Conservation (phyloP, 1,140 invertebrate species). For the Alviniconcha marisindica region DNA sequence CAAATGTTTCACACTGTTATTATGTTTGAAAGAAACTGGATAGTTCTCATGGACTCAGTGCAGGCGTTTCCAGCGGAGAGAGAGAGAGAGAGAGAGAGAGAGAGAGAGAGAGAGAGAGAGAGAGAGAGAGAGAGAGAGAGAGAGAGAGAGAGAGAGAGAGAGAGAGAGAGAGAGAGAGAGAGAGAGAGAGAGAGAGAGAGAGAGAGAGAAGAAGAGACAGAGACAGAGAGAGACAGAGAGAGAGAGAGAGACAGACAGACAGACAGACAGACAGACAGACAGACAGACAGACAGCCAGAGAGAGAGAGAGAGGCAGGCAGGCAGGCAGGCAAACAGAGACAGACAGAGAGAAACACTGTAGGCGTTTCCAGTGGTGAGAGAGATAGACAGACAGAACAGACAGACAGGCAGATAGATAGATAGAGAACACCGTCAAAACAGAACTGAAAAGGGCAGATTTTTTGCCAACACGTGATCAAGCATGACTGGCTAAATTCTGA, state of each 20-base stretch:
- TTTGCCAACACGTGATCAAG: too few relatives aligned
- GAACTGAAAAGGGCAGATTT: too few relatives aligned
- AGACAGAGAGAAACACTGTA: background rate
- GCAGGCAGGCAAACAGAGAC: background rate
- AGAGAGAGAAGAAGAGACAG: background rate
- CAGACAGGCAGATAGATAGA: background rate
- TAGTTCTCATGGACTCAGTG: too few relatives aligned
- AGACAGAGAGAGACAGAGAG: background rate
- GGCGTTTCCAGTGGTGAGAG: background rate
- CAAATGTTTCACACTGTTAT: too few relatives aligned
- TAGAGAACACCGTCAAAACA: too few relatives aligned
- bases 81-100: too few relatives aligned
- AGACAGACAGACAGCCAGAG: background rate
- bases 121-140: conserved; percentile 12
- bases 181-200: conserved; percentile 1
- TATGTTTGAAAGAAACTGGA: too few relatives aligned
- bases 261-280: background rate
- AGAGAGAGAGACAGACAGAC: background rate
- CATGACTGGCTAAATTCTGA: too few relatives aligned
- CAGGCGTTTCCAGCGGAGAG: too few relatives aligned
- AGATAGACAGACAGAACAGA: background rate
- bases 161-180: background rate
- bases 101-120: background rate
- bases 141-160: conserved; percentile 8
- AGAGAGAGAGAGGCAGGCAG: background rate